A percentile compares a stretch with the other conserved stretches of the same genome.
These are phyloP conservation scores for Xestia c-nigrum DNA, from an alignment of 2,888 invertebrate genomes.

Conservation along the genomic window DNA sequence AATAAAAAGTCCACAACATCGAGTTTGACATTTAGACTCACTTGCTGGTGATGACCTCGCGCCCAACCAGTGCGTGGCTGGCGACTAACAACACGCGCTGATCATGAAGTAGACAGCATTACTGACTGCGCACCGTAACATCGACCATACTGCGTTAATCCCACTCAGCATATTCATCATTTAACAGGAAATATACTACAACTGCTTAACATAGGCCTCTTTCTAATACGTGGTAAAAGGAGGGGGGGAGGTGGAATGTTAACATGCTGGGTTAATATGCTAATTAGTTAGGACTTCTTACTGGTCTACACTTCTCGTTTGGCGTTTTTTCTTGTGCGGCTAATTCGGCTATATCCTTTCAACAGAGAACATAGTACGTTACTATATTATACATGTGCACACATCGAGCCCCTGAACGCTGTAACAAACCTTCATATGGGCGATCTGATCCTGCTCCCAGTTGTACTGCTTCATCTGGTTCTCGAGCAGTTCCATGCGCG, in stretches of 20 bases:
- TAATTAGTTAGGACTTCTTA: not conserved
- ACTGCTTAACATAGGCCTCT: constrained; percentile 5
- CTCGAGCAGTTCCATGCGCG: constrained; percentile 97
- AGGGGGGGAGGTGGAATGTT: not conserved
- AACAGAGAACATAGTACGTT: not conserved
- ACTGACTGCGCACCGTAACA: constrained; percentile 16
- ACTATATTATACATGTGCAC: not conserved
- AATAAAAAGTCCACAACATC: constrained; percentile 23
- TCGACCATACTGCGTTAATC: constrained; percentile 3
- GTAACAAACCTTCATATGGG: constrained; percentile 97
- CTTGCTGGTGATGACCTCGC: not conserved
- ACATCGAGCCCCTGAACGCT: not conserved
- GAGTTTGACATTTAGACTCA: constrained; percentile 12
- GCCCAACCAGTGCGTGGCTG: not conserved
- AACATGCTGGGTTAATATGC: not conserved
- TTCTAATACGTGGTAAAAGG: not conserved
- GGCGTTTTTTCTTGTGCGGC: not conserved
- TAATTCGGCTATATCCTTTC: constrained; percentile 1
- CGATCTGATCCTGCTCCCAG: constrained; percentile 99
- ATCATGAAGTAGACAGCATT: constrained; percentile 25
- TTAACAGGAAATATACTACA: constrained; percentile 12
- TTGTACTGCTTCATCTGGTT: constrained; percentile 99
- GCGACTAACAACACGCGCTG: constrained; percentile 11
- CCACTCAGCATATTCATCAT: constrained; percentile 5
- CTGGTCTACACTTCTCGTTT: not conserved